Base-by-base conservation (phyloP, 1,140 invertebrate genomes). In the Rhizoglyphus robini region DNA sequence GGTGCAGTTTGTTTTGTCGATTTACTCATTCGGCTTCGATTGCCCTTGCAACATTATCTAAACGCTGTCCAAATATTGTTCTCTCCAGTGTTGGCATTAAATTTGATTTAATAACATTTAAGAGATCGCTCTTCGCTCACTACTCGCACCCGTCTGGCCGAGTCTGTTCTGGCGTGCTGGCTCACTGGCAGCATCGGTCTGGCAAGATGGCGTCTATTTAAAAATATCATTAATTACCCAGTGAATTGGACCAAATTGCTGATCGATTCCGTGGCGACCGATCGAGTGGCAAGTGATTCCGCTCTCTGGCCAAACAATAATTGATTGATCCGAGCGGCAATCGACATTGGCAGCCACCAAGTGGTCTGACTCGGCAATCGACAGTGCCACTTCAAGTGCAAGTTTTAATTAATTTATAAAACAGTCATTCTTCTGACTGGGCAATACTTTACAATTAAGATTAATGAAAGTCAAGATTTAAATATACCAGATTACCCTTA, bases 101-200 rank as follows among this genome's bases (percentile, higher is more conserved):
- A 46, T 46, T 46, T 46, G 41, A 46, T 46, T 46, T 46, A 46
- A 46, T 46, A 46, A 46, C 41, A 46, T 46, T 46, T 46, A 46
- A 46, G 41, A 46, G 41, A 46, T 46, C 41, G 41, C 15, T 15
- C n/a, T n/a, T n/a, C n/a, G n/a, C n/a, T n/a, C n/a, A n/a, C n/a
- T n/a, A n/a, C n/a, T n/a, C n/a, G n/a, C n/a, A n/a, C n/a, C n/a
- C n/a, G n/a, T n/a, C n/a, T n/a, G n/a, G n/a, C n/a, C n/a, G n/a
- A n/a, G n/a, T n/a, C n/a, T n/a, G n/a, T n/a, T n/a, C n/a, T n/a
- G n/a, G n/a, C n/a, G n/a, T n/a, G n/a, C n/a, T n/a, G n/a, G n/a
- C n/a, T n/a, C n/a, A n/a, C n/a, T n/a, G n/a, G n/a, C n/a, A n/a
- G n/a, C n/a, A n/a, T n/a, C n/a, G n/a, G 41, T 15, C 41, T 46